Base-by-base conservation (phyloP, 2,888 invertebrate genomes). In the Plemyria rubiginata region DNA sequence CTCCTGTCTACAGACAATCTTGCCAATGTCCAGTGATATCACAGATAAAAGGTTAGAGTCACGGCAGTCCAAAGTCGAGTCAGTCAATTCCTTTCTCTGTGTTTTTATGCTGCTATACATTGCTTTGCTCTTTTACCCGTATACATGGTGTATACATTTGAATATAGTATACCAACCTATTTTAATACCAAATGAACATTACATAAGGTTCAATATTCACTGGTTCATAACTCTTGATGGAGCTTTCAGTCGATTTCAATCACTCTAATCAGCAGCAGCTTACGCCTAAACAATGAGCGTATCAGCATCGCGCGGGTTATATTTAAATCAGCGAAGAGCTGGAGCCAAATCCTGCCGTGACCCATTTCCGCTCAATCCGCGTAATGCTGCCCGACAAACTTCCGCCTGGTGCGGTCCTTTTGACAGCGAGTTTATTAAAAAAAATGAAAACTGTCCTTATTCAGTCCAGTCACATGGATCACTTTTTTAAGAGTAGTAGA, bases 351-450 rank as follows among this genome's bases (percentile, higher is more conserved):
- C 90, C 92, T 80, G 81, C 79, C 81, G 82, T 89, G 92, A 91
- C 92, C 92, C 87, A 92, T 84, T 92, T 92, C 86, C 84, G 76
- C 84, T 80, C 83, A 85, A 89, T 87, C 85, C 86, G 77, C 80
- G 82, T 90, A 90, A 90, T 87, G 86, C 86, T 71, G 72, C 77
- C 77, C 76, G 72, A 76, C 78, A 79, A 81, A 81, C 81, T 83
- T 84, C 80, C 82, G 79, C 32, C 55, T 11, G 49, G 71, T 65
- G 62, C 38, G 75, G 82, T 65, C 43, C 13, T 29, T 71, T 41
- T 81, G 67, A 12, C 3, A 80, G 87, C 82, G 81, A 49, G 48
- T 55, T 40, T 12, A 50, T 50, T 9, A 32, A 32, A 6, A n/a
- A 22, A 22, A 22, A n/a, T n/a, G n/a, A n/a, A n/a, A n/a, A n/a